These are phyloP conservation scores for Clinocottus analis DNA, from an alignment of 2,113 vertebrate genomes.

Conservation along the genomic window DNA sequence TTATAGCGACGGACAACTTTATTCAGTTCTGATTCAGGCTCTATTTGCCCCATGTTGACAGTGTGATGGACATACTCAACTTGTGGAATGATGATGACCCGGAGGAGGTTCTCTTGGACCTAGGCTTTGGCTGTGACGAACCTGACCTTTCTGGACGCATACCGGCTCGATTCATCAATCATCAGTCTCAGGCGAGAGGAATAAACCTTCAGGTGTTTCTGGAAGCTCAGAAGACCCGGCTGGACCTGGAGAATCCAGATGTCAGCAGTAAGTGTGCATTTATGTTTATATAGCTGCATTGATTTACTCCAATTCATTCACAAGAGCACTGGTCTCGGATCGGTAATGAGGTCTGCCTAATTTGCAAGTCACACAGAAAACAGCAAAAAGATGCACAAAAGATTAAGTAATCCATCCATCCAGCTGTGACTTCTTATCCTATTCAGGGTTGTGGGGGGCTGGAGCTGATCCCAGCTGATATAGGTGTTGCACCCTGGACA, in stretches of 20 bases:
- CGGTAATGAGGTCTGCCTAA: neutral
- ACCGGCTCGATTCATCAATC: slow-evolving; percentile 88
- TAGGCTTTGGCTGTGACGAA: slow-evolving; percentile 92
- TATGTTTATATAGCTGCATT: neutral
- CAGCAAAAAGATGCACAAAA: too few relatives aligned
- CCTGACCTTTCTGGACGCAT: slow-evolving; percentile 89
- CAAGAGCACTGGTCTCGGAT: neutral
- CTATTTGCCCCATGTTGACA: slow-evolving; percentile 69
- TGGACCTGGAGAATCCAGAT: slow-evolving; percentile 86
- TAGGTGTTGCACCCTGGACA: too few relatives aligned
- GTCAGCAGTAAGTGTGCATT: slow-evolving; percentile 83
- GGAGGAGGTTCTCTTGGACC: slow-evolving; percentile 90
- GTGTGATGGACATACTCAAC: slow-evolving; percentile 86
- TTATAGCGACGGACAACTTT: too few relatives aligned
- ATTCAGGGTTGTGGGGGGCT: too few relatives aligned
- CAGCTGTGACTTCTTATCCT: too few relatives aligned
- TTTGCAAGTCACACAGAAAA: too few relatives aligned
- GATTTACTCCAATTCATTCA: neutral
- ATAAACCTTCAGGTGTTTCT: slow-evolving; percentile 88
- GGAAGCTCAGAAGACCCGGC: slow-evolving; percentile 87
- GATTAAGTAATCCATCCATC: too few relatives aligned
- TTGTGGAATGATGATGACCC: slow-evolving; percentile 89
- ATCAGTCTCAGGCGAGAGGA: slow-evolving; percentile 86
- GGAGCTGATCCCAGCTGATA: too few relatives aligned
- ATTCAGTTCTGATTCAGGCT: neutral